Base-by-base conservation (phyloP, 2,113 vertebrate genomes). In the Phasianus colchicus region DNA sequence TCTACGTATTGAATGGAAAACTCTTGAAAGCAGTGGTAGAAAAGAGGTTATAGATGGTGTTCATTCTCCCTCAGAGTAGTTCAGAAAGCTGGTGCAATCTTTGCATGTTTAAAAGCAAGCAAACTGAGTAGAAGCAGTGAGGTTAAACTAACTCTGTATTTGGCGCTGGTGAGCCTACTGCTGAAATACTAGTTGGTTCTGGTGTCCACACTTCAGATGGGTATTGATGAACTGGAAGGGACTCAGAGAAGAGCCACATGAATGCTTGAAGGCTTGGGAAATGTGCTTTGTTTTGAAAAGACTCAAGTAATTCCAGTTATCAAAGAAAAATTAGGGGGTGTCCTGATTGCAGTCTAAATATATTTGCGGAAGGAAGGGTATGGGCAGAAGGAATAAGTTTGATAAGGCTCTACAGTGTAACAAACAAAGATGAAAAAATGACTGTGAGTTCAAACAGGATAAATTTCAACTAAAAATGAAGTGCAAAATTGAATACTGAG, bases 221-320 rank as follows among this genome's bases (percentile, higher is more conserved):
- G 72, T 94, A 86, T 90, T 96, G 96, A 94, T 95, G 92, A 94
- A 94, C 90, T 93, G 80, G 92, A 95, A 92, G n/a, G 77, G 66
- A 94, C 90, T 96, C 92, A 93, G 80, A 92, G 77, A 92, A 82
- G 83, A 90, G 40, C 43, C 73, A 93, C 65, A 61, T 86, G 92
- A 96, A 90, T 86, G 88, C 80, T 92, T 84, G 52, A 40, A 48
- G 88, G n/a, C 73, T 72, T 94, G 73, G 93, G 57, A 82, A 90
- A 86, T 1, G 1, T 95, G 86, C 57, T 63, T 84, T 47, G 42
- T 47, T 80, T 86, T 72, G 77, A 86, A 94, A 93, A 92, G 45
- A 48, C 40, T 69, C 61, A 29, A 69, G 77, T 19, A 86, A 90
- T 42, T 86, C 38, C 89, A 81, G 88, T 86, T 86, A 93, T 64